Evolutionary conservation across 1,140 invertebrate genomes (phyloP), one percentile per base, ranked within the genome.

Genomic region (Calliphora vicina): DNA sequence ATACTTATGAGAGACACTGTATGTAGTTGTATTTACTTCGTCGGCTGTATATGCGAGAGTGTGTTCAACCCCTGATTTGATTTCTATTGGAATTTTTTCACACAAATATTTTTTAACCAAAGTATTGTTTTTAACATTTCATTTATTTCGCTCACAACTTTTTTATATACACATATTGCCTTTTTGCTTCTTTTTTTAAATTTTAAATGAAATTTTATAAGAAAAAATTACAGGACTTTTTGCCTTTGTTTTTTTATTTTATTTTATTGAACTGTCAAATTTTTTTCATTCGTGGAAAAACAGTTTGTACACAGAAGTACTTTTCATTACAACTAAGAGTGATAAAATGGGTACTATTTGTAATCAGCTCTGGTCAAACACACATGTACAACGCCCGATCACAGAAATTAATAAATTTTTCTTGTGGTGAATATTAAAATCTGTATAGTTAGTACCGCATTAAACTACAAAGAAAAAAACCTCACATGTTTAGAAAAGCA

Each of bases 231-330:
- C 29, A 42, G 74, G 42, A 76, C 25, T 78, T 78, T 25, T 78
- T 43, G 35, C 20, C 74, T 76, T 76, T 78, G 74, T 78, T 78
- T 43, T 78, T 78, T 78, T 78, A 43, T 78, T 45, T 5, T 17
- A 35, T 78, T 43, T 78, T 42, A 20, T 43, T 26, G 42, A 78
- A 78, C 74, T 78, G 74, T 78, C 74, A 78, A n/a, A 78, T 43
- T 13, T 35, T 76, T 76, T 78, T 78, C 42, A 29, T 78, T 78
- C 74, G n/a, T 78, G 20, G 74, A 78, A 78, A 67, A 67, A 67
- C n/a, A 43, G 42, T 42, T 29, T 35, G 42, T 10, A 35, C 17
- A 76, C 13, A 76, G 29, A 42, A 1, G 61, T 23, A 67, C 61
- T 23, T 9, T 9, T 25, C 9, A 67, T 10, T 23, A 2, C 61